A percentile compares a stretch with the other conserved stretches of the same genome.
Conservation (phyloP, 1,140 invertebrate species). For the Piezodorus guildinii region DNA sequence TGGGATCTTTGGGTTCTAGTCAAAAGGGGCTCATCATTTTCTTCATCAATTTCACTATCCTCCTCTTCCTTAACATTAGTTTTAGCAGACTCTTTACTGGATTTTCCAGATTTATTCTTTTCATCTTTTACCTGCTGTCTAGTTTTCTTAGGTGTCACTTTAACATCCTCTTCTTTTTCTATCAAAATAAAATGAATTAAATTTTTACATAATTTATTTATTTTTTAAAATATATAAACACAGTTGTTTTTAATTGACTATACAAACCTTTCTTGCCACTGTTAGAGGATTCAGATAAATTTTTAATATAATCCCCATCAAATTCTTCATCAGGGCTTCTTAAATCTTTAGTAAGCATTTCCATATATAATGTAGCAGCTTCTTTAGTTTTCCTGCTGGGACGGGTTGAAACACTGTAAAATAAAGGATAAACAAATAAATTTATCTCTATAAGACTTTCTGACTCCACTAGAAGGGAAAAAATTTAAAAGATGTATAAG, state of each 20-base stretch:
- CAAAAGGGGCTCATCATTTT: background rate
- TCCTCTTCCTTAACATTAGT: too few relatives aligned
- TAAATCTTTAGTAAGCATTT: constrained; percentile 56
- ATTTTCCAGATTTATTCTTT: too few relatives aligned
- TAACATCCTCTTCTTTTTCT: constrained; percentile 1
- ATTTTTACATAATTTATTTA: background rate
- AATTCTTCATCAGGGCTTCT: constrained; percentile 41
- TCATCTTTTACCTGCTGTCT: background rate
- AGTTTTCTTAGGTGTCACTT: background rate
- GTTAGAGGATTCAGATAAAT: background rate
- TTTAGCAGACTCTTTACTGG: too few relatives aligned
- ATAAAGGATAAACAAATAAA: background rate
- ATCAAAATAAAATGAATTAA: background rate
- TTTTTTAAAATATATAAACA: too few relatives aligned
- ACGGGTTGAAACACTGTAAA: constrained; percentile 29
- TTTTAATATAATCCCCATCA: constrained; percentile 36
- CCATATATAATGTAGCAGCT: constrained; percentile 61
- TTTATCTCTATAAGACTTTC: too few relatives aligned
- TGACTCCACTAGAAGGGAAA: too few relatives aligned
- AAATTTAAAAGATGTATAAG: too few relatives aligned
- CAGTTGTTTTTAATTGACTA: too few relatives aligned
- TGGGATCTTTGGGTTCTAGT: background rate
- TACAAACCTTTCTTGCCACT: background rate
- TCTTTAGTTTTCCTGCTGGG: constrained; percentile 62
- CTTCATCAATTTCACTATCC: too few relatives aligned